Percentiles rank a stretch among this genome's conserved stretches.
Conservation (phyloP, 2,797 vertebrate genomes). For the Anolis apletophallus region DNA sequence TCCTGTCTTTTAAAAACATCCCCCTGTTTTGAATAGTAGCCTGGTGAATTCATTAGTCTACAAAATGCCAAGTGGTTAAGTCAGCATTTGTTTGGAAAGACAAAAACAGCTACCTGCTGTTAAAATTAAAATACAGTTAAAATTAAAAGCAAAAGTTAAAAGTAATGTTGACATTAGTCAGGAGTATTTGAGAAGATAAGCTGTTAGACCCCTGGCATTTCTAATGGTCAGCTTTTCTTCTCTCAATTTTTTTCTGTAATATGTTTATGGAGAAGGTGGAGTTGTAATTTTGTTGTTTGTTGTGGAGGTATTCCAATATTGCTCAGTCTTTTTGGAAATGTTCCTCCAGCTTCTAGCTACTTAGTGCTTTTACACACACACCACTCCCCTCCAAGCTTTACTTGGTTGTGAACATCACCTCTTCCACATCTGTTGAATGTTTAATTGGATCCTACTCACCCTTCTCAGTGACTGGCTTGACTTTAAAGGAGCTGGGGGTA, state of each 20-base stretch:
- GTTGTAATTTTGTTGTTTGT: constrained; percentile 11
- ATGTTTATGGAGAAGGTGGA: background rate
- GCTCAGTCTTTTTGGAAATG: background rate
- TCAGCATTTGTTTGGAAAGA: background rate
- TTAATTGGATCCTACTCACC: background rate
- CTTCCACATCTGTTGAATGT: background rate
- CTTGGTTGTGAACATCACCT: background rate
- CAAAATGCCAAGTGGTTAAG: background rate
- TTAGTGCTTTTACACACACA: background rate
- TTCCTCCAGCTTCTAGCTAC: background rate
- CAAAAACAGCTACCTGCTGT: constrained; percentile 31
- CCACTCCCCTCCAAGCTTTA: background rate
- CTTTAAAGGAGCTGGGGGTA: too few species aligned
- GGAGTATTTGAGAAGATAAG: constrained; percentile 37
- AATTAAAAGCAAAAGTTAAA: constrained; percentile 56
- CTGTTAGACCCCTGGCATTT: constrained; percentile 68
- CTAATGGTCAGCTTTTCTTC: constrained; percentile 50
- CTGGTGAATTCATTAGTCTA: constrained; percentile 40
- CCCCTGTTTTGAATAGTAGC: background rate
- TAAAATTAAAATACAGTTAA: constrained; percentile 40
- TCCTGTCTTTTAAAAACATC: constrained; percentile 26
- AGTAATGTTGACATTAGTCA: constrained; percentile 62
- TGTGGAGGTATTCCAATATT: background rate
- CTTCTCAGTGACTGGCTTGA: background rate
- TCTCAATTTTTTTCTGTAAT: constrained; percentile 38